Evolutionary conservation across 2,888 invertebrate species (phyloP).

Genomic region (Spilarctia lutea): DNA sequence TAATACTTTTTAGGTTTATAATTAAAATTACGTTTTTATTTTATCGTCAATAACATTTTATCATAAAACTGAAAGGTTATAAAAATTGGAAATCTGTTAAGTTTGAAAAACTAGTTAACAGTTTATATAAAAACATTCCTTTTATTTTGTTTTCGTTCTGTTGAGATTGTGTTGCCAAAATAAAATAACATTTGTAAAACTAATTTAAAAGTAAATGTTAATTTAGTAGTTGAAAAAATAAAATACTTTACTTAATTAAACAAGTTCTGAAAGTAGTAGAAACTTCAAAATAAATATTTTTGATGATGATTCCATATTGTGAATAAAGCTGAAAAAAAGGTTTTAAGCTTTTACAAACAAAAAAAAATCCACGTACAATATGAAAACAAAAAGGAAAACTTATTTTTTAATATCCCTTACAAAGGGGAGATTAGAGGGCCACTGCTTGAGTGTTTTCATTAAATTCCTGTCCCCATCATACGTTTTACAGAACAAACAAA

Average conservation of each 20-base stretch:
- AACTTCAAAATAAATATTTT: background rate
- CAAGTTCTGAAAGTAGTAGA: background rate
- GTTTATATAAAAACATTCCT: background rate
- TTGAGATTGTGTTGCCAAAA: background rate
- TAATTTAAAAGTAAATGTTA: background rate
- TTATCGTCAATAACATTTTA: no score
- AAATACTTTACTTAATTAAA: background rate
- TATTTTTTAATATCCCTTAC: conserved; percentile 49
- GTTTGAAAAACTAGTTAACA: background rate
- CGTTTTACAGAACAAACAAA: conserved; percentile 68
- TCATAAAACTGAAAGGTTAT: no score
- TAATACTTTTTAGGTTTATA: no score
- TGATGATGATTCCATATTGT: background rate
- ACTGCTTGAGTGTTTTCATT: conserved; percentile 61
- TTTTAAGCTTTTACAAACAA: background rate
- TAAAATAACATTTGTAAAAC: background rate
- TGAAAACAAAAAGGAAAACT: conserved; percentile 25
- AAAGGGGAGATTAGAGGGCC: conserved; percentile 57
- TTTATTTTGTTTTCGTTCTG: background rate
- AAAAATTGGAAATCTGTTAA: background rate
- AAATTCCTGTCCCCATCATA: conserved; percentile 62
- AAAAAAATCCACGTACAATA: conserved; percentile 2
- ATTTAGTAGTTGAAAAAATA: background rate
- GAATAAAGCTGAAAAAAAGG: background rate
- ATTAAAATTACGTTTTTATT: no score